These are phyloP conservation scores for Macroglossus sobrinus DNA, from an alignment of 2,113 vertebrate species.

Conservation along the genomic window DNA sequence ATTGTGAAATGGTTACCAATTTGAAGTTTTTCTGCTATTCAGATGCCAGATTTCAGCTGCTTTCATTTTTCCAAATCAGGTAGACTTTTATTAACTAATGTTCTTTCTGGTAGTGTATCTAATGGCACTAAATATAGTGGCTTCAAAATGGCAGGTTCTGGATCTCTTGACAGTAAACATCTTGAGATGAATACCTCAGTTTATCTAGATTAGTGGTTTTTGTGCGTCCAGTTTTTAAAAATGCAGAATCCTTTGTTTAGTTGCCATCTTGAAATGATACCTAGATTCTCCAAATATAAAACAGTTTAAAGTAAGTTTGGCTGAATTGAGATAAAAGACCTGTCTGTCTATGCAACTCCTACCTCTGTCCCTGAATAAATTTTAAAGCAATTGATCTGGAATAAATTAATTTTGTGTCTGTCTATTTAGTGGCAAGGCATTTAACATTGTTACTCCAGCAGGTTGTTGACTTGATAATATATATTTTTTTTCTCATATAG, in stretches of 20 bases:
- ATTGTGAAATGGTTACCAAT: neutral
- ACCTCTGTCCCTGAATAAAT: neutral
- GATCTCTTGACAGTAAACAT: neutral
- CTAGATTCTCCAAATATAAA: neutral
- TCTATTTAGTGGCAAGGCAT: neutral
- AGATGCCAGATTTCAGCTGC: neutral
- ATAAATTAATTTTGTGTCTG: neutral
- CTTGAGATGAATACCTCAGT: neutral
- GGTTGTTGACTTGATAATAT: neutral
- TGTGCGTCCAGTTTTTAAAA: neutral
- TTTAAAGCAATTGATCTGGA: neutral
- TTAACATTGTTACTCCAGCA: neutral
- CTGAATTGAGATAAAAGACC: neutral
- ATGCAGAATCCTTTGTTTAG: neutral
- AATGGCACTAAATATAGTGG: neutral
- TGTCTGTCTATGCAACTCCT: neutral
- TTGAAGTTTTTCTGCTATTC: neutral
- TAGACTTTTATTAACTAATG: neutral
- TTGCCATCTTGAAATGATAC: neutral
- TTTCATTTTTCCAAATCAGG: neutral
- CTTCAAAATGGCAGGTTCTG: neutral
- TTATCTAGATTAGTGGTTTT: neutral
- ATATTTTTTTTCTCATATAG: neutral
- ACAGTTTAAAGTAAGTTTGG: neutral
- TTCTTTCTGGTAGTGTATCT: neutral